Base-by-base conservation (phyloP, 2,888 invertebrate genomes). In the Hydropsyche betteni region DNA sequence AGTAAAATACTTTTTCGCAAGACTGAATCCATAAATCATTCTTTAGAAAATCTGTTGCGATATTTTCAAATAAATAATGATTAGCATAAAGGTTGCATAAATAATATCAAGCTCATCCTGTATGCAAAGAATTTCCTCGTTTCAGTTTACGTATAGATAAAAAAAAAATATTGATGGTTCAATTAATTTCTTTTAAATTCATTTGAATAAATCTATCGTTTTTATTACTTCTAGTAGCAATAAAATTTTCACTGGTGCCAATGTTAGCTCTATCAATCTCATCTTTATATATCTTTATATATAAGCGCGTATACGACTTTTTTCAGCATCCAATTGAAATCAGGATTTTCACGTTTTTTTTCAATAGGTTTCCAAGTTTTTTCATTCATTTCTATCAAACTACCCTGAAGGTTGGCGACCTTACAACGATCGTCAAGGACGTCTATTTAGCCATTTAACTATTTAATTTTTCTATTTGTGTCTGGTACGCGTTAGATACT, bases 21-120 rank as follows among this genome's bases (percentile, higher is more conserved):
- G 16, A 58, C 8, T 8, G 8, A 58, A 16, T 1, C 24, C 16
- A 53, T 16, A 16, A 24, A 58, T 16, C 58, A 8, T 58, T 58
- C 53, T 58, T 64, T 36, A 36, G 34, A 64, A 64, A 36, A 64
- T 16, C 58, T 16, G 24, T 58, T 64, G 34, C 36, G 34, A 64
- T 36, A 64, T 64, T 8, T 24, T 64, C 64, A 36, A 64, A 58
- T 16, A 16, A 64, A 64, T 44, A 44, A 44, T 44, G 34, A 64
- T 64, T 64, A 34, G n/a, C 64, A 64, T 64, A 64, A 36, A 64
- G 8, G 24, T 36, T n/a, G 24, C 64, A 36, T 64, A 64, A 64
- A 64, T 36, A 36, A 33, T n/a, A 6, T 12, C 12, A 64, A 3
- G 33, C 34, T 64, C 36, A 36, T 64, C 64, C 64, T 24, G 34